Conservation (phyloP, 2,888 invertebrate species). For the Microctonus hyperodae region DNA sequence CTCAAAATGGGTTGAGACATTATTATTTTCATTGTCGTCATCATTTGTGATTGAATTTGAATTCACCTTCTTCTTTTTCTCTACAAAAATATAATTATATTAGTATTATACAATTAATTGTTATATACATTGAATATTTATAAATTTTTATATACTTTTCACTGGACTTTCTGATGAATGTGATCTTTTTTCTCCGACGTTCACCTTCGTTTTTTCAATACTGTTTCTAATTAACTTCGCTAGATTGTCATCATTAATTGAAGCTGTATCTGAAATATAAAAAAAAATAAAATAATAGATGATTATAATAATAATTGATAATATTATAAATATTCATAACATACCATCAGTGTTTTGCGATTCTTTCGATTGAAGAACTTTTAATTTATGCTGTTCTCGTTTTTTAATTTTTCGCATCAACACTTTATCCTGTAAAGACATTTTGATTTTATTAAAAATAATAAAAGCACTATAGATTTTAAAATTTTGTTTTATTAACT, state of each 20-base stretch:
- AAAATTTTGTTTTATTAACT: too few species aligned
- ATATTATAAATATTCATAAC: slow-evolving; percentile 7
- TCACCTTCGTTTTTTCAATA: slow-evolving; percentile 26
- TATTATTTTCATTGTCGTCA: slow-evolving; percentile 38
- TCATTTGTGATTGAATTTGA: slow-evolving; percentile 37
- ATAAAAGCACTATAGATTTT: background rate
- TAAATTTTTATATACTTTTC: slow-evolving; percentile 42
- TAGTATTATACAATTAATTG: slow-evolving; percentile 21
- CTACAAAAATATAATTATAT: slow-evolving; percentile 24
- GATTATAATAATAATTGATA: slow-evolving; percentile 22
- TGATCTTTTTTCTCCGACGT: slow-evolving; percentile 37
- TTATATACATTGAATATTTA: background rate
- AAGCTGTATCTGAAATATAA: slow-evolving; percentile 14
- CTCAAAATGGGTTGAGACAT: too few species aligned
- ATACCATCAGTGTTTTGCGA: slow-evolving; percentile 53
- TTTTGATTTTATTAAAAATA: background rate
- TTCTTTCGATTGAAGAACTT: slow-evolving; percentile 59
- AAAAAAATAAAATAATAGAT: background rate
- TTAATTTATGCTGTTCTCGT: background rate
- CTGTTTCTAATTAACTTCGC: slow-evolving; percentile 18
- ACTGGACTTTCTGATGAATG: slow-evolving; percentile 36
- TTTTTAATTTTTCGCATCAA: background rate
- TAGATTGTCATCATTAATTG: background rate
- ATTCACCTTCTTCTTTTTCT: slow-evolving; percentile 15
- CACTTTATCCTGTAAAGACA: background rate